These are phyloP conservation scores for Hippocampus zosterae DNA, from an alignment of 2,113 vertebrate genomes.

Conservation along the genomic window DNA sequence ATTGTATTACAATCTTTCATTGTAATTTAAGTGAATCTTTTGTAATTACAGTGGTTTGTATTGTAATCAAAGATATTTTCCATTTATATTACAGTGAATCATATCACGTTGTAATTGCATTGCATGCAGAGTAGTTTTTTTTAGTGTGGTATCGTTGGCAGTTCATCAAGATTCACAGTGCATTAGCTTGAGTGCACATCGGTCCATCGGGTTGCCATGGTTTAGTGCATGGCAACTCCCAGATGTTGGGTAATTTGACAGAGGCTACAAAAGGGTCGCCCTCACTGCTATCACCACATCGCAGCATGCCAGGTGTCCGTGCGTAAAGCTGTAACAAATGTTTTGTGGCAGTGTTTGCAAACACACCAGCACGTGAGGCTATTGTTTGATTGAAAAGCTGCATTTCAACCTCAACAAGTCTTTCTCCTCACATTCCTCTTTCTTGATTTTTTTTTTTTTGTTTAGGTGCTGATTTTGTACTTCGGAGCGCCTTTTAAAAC, in stretches of 20 bases:
- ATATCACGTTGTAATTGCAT: neutral
- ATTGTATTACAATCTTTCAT: no score
- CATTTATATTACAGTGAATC: neutral
- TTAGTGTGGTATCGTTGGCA: neutral
- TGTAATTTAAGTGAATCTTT: no score
- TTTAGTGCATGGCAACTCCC: conserved; percentile 22
- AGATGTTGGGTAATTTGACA: conserved; percentile 42
- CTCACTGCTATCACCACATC: conserved; percentile 70
- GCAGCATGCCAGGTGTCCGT: conserved; percentile 66
- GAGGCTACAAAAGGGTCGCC: conserved; percentile 68
- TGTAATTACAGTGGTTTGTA: neutral
- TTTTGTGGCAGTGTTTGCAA: conserved; percentile 26
- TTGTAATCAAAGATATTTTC: neutral
- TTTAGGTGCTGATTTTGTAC: conserved; percentile 6
- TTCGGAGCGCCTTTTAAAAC: neutral
- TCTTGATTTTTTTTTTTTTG: neutral
- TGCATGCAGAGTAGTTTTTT: neutral
- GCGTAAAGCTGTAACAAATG: conserved; percentile 51
- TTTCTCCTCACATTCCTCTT: neutral
- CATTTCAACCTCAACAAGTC: conserved; percentile 1
- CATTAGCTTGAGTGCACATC: neutral
- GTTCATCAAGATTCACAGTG: neutral
- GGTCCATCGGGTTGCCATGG: no score
- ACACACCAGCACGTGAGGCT: neutral
- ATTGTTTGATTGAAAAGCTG: neutral